Evolutionary conservation across 2,888 invertebrate species (phyloP).

Genomic region (Dendrolimus houi): DNA sequence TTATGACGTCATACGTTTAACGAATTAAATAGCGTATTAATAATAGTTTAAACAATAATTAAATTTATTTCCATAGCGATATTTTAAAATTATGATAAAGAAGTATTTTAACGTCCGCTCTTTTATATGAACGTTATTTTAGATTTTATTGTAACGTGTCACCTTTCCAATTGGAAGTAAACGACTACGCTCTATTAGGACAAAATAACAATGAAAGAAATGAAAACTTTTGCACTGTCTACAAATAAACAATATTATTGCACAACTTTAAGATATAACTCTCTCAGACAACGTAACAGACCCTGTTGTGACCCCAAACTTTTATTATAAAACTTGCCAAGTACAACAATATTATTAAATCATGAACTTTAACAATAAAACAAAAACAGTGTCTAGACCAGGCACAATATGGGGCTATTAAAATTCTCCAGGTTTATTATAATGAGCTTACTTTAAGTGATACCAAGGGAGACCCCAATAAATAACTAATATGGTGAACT

Average conservation of each 20-base stretch:
- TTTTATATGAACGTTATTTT: too few species aligned
- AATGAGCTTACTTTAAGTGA: constrained; percentile 5
- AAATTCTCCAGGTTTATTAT: constrained; percentile 8
- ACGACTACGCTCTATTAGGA: too few species aligned
- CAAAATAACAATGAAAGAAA: not conserved
- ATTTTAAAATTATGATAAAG: too few species aligned
- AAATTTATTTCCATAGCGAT: too few species aligned
- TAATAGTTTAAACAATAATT: too few species aligned
- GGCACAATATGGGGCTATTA: constrained; percentile 6
- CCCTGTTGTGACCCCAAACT: constrained; percentile 15
- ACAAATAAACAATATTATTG: not conserved
- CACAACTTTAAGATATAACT: not conserved
- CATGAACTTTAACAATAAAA: constrained; percentile 18
- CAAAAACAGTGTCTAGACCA: constrained; percentile 12
- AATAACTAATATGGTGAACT: too few species aligned
- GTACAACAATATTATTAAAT: constrained; percentile 14
- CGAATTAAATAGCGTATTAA: too few species aligned
- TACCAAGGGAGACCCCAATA: not conserved
- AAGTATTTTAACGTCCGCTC: too few species aligned
- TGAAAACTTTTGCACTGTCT: not conserved
- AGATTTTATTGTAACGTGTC: too few species aligned
- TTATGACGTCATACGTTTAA: too few species aligned
- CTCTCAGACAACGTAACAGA: constrained; percentile 8
- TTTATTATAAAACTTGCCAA: constrained; percentile 16
- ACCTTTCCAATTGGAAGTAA: too few species aligned